These are phyloP conservation scores for Peribatodes rhomboidaria DNA, from an alignment of 2,888 invertebrate species.

Conservation along the genomic window DNA sequence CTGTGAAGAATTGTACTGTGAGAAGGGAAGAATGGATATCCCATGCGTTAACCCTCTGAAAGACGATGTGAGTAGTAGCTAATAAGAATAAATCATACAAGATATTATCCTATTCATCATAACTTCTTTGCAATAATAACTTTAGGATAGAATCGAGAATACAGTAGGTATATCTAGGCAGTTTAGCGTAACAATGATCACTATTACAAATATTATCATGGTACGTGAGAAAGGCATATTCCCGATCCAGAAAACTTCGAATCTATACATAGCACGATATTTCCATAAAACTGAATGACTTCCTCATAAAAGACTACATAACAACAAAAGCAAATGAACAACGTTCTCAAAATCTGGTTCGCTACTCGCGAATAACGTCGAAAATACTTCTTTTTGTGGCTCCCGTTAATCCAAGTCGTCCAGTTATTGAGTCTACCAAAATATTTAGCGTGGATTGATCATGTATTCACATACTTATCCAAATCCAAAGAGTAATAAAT, in stretches of 20 bases:
- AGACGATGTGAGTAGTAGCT: conserved; percentile 57
- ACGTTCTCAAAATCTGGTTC: not conserved
- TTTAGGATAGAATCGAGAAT: no score
- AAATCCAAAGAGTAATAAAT: no score
- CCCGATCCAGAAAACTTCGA: no score
- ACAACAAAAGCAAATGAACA: not conserved
- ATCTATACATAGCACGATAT: no score
- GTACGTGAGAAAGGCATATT: no score
- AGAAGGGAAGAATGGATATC: conserved; percentile 59
- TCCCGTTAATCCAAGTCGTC: not conserved
- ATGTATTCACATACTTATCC: no score
- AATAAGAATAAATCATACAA: not conserved
- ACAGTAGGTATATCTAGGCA: no score
- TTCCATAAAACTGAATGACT: no score
- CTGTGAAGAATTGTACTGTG: conserved; percentile 56
- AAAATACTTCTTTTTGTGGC: not conserved
- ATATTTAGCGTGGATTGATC: not conserved
- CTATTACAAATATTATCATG: not conserved
- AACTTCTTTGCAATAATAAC: not conserved
- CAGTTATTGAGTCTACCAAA: not conserved
- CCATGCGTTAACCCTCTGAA: conserved; percentile 50
- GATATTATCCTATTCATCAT: not conserved
- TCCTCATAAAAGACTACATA: no score
- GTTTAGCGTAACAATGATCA: not conserved
- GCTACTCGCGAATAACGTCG: not conserved